Base-by-base conservation (phyloP, 2,113 vertebrate species). In the Trogon melanurus region DNA sequence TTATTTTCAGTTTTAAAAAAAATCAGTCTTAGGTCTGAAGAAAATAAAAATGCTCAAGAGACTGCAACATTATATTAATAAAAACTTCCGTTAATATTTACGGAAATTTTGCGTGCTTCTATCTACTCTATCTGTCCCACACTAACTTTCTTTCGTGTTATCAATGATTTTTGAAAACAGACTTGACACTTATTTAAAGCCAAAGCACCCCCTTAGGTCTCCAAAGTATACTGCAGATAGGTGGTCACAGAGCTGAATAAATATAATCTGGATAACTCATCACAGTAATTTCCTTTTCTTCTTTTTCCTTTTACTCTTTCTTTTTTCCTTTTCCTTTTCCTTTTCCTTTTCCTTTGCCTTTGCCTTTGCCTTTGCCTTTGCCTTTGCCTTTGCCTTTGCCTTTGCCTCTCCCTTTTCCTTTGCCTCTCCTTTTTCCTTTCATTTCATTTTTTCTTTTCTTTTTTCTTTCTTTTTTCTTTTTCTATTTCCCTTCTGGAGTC, bases 31-130 rank as follows among this genome's bases (percentile, higher is more conserved):
- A 69, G 2, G 1, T 50, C 16, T 65, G 61, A 79, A 48, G 13
- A 57, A 69, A 85, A 72, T 2, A 32, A 11, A 73, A 75, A 50
- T 27, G 2, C 0, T 0, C 4, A n/a, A 65, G 4, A 0, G 0
- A 50, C 5, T 66, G 6, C 15, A 41, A 41, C 1, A 4, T 44
- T 34, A 34, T 3, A 48, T 3, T 23, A 79, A 54, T 22, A 44
- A 3, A 74, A 61, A 78, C 5, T 38, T 23, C 30, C 6, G 29
- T 10, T 50, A 61, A 56, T 22, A 15, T 51, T 78, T 47, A n/a
- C 47, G 22, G 19, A 65, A 74, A 13, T 0, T 80, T 80, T 18
- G 10, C 6, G 20, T 11, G 3, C 47, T 76, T 84, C 9, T 73
- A 78, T 30, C 13, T 48, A 8, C 10, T 73, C 5, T 71, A 13